Evolutionary conservation across 2,797 vertebrate species (phyloP).

Genomic region (Emydoidea blandingii): DNA sequence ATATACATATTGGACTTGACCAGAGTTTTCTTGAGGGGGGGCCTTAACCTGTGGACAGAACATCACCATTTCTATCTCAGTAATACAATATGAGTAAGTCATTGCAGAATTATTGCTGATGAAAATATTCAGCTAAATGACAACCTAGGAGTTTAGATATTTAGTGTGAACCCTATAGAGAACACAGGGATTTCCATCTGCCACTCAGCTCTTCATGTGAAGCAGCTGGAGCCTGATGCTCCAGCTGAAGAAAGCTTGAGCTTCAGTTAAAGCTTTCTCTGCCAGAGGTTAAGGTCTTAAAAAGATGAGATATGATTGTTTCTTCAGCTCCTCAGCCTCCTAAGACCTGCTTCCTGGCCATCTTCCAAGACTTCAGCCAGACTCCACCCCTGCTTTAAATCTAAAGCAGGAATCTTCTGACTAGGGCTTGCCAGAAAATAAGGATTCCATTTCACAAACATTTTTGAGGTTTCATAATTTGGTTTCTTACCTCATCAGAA

Average conservation of each 20-base stretch:
- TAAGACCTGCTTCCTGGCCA: not conserved
- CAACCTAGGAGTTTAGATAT: not conserved
- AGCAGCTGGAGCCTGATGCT: not conserved
- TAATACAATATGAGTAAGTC: not conserved
- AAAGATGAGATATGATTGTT: not conserved
- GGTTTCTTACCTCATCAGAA: not conserved
- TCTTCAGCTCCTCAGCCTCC: not conserved
- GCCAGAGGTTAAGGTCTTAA: not conserved
- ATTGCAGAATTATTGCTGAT: not conserved
- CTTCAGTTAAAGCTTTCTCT: not conserved
- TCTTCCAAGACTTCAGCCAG: not conserved
- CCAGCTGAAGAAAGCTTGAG: not conserved
- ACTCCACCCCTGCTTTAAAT: not conserved
- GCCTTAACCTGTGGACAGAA: not conserved
- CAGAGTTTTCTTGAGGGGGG: not conserved
- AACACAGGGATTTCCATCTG: not conserved
- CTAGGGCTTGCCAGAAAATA: constrained; percentile 3
- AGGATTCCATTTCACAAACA: not conserved
- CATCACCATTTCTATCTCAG: not conserved
- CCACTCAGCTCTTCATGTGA: not conserved
- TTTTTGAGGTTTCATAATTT: accelerated
- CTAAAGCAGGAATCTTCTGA: not conserved
- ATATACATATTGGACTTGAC: not conserved
- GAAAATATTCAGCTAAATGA: not conserved
- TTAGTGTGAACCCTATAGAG: not conserved